phyloP scores from a whole-genome alignment of 1,140 invertebrate genomes.

The Drosophila parabipectinata region DNA sequence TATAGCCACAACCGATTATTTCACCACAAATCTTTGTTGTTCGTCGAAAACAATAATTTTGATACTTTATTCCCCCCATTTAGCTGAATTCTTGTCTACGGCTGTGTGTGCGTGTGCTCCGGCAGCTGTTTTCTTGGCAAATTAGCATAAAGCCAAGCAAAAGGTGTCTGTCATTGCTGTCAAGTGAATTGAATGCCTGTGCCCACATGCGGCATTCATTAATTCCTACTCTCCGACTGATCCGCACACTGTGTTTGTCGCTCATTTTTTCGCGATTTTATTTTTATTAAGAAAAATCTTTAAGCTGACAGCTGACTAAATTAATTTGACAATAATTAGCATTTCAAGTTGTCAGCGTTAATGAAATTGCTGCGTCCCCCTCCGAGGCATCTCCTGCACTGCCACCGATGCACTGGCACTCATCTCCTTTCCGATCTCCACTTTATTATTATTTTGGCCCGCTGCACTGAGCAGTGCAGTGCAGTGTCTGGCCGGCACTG shows the following conservation, averaged over 20 bases:
- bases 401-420: conserved; percentile 6
- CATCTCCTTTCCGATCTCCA: conserved; percentile 46
- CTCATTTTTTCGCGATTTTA: conserved; percentile 54
- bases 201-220: conserved; percentile 74
- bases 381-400: neutral
- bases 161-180: conserved; percentile 70
- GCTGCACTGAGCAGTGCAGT: conserved; percentile 44
- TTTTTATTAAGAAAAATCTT: conserved; percentile 66
- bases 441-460: conserved; percentile 63
- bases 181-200: conserved; percentile 62
- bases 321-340: conserved; percentile 84
- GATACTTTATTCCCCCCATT: conserved; percentile 51
- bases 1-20: conserved; percentile 40
- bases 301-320: conserved; percentile 84
- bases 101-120: conserved; percentile 2
- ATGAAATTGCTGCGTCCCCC: conserved; percentile 59
- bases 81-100: conserved; percentile 26
- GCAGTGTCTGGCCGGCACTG: conserved; percentile 52
- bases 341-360: conserved; percentile 84
- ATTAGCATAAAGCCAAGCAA: conserved; percentile 68
- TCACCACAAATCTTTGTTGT: conserved; percentile 42
- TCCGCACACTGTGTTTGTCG: conserved; percentile 36
- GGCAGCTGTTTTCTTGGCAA: conserved; percentile 62
- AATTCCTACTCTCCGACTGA: conserved; percentile 65
- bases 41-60: conserved; percentile 46